Base-by-base conservation (phyloP, 2,888 invertebrate genomes). In the Nemoura dubitans region DNA sequence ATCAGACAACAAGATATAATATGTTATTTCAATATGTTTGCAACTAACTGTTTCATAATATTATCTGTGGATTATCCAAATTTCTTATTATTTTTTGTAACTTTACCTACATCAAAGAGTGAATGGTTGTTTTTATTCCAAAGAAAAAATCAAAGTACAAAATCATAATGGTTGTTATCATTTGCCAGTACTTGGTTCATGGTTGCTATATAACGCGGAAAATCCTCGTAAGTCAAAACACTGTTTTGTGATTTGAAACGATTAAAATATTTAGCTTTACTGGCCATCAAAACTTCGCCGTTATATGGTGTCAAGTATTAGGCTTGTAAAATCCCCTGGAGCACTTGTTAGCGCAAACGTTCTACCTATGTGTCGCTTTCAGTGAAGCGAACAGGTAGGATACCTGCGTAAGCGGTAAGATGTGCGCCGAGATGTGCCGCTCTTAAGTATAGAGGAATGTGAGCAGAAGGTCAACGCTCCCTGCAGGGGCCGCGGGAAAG, bases 221-320 rank as follows among this genome's bases (percentile, higher is more conserved):
- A 36, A 36, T 36, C 36, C 36, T 36, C 36, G 10, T 36, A 36
- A 36, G n/a, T 36, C 36, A 36, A 6, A 36, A 36, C 10, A 36
- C 36, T 36, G 3, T 36, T 6, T 36, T 36, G 36, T 6, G 36
- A 36, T 10, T 36, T 36, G 36, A 36, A 36, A 10, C 36, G 36
- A 36, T 36, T 36, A 36, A 36, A 36, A 36, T 36, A 36, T 36
- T 6, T 36, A 36, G 36, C 3, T 36, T 6, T 36, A 36, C 3
- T 36, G 59, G 14, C 16, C 59, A 59, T 14, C 59, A 59, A 59
- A 59, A 59, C 14, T 59, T 21, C 59, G 59, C 59, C 59, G 59
- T 59, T 59, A 59, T 59, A 59, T 59, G 59, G 59, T 59, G 59
- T 59, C 59, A 59, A 59, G 59, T 59, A 59, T 59, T 21, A 59